Evolutionary conservation across 2,888 invertebrate genomes (phyloP), one percentile per base, ranked within the genome.

Genomic region (Eristalinus sepulchralis): DNA sequence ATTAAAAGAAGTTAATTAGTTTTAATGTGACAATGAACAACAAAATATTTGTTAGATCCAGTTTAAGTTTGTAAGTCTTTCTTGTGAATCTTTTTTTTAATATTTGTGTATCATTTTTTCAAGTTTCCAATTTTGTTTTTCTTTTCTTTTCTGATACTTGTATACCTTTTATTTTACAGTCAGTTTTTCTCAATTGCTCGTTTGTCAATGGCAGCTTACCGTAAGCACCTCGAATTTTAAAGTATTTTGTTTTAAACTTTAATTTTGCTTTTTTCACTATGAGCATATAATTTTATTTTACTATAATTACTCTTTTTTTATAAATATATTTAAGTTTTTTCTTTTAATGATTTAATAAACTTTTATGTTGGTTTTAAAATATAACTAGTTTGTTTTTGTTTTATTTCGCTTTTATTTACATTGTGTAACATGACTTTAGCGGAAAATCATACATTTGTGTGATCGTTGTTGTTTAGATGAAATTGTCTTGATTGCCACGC

Each of bases 301-400:
- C 63, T 81, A 77, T 80, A 68, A 59, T 63, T 62, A 39, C 78
- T 60, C 27, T 71, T 53, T 77, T 71, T 66, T 64, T 71, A 66
- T 75, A 82, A 39, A 81, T 72, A 64, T 66, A 55, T 47, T 75
- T 55, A 66, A 57, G 57, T 11, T 57, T 79, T 82, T 73, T 86
- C 59, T 39, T 83, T 73, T 27, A 85, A 70, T 75, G 66, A 86
- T 86, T 85, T 75, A 85, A 86, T 86, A 86, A 86, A 86, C 83
- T 83, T 71, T 86, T 83, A 86, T 86, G 73, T 83, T 86, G 82
- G 86, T 83, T 83, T 86, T 78, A 78, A 79, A 79, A 83, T 79
- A 66, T 72, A 62, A 64, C 68, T 55, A 34, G 13, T 68, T 64
- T 5, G 6, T 13, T 64, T 68, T 67, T 66, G 13, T 79, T 72